Base-by-base conservation (phyloP, 1,140 invertebrate genomes). In the Pogonus chalceus region DNA sequence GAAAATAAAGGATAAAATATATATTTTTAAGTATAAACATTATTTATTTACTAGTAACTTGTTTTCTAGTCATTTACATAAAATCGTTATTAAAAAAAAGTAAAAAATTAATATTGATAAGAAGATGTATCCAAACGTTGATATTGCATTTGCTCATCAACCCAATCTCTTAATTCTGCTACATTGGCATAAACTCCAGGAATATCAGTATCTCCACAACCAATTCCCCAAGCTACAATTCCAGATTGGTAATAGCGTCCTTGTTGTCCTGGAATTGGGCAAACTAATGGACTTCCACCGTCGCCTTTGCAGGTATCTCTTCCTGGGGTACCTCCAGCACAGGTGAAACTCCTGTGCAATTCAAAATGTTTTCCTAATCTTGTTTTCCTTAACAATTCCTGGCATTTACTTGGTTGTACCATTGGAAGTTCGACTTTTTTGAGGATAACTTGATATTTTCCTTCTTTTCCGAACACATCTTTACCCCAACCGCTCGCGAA, bases 331-430 rank as follows among this genome's bases (percentile, higher is more conserved):
- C 86, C 86, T 1, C 85, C 85, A 0, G 88, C 88, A 64, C 87
- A 90, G 53, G 87, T 76, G 65, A 90, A 88, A 23, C 79, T 80
- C 0, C 73, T 60, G 62, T 88, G 76, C 7, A 90, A 68, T 31
- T 75, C 60, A 61, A 87, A 90, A 55, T 73, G 66, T 9, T 66
- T 64, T 0, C 84, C 82, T 2, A 85, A 66, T 12, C 80, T 66
- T 0, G 83, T 84, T 39, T 67, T 70, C 18, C 79, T 66, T 3
- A 85, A 59, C 35, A 70, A 60, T 0, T 67, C 60, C 61, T 86
- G 73, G 56, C 87, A 90, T 1, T 56, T 56, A 1, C 65, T 52
- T 2, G 69, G 67, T 1, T 71, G 69, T 0, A 88, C 80, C 3
- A 83, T 65, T 2, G 82, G 82, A 2, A 88, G 60, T 23, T 84